A percentile compares a stretch with the other conserved stretches of the same genome.
Evolutionary conservation across 2,797 vertebrate genomes (phyloP).

Genomic region (Malurus splendens): DNA sequence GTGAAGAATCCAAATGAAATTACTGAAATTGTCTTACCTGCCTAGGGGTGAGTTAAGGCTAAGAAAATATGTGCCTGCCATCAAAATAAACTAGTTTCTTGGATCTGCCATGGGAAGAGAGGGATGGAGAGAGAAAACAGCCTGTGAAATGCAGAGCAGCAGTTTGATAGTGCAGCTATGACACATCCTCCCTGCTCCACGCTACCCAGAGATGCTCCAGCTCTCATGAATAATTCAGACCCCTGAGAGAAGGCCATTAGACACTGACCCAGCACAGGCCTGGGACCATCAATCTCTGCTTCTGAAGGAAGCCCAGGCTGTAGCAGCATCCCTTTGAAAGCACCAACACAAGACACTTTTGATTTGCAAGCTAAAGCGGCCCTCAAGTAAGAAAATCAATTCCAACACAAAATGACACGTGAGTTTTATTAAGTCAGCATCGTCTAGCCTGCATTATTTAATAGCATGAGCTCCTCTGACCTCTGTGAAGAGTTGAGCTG

Average conservation of each 20-base stretch:
- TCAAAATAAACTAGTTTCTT: neutral
- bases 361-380: slow-evolving; percentile 65
- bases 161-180: neutral
- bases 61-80: neutral
- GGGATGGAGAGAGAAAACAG: neutral
- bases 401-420: slow-evolving; percentile 64
- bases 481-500: slow-evolving; percentile 63
- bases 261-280: slow-evolving; percentile 57
- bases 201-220: slow-evolving; percentile 27
- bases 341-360: slow-evolving; percentile 41
- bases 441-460: slow-evolving; percentile 68
- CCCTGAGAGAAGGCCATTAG: slow-evolving; percentile 44
- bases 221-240: slow-evolving; percentile 71
- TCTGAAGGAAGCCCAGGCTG: slow-evolving; percentile 41
- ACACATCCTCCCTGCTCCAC: neutral
- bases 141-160: neutral
- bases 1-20: neutral
- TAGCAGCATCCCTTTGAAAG: slow-evolving; percentile 28
- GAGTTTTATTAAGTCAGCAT: slow-evolving; percentile 68
- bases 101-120: neutral
- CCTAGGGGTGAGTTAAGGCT: neutral
- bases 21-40: neutral
- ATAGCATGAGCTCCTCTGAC: slow-evolving; percentile 51
- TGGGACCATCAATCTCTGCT: slow-evolving; percentile 65
- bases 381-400: slow-evolving; percentile 69